phyloP scores from a whole-genome alignment of 2,888 invertebrate species.

The Xanthorhoe designata region DNA sequence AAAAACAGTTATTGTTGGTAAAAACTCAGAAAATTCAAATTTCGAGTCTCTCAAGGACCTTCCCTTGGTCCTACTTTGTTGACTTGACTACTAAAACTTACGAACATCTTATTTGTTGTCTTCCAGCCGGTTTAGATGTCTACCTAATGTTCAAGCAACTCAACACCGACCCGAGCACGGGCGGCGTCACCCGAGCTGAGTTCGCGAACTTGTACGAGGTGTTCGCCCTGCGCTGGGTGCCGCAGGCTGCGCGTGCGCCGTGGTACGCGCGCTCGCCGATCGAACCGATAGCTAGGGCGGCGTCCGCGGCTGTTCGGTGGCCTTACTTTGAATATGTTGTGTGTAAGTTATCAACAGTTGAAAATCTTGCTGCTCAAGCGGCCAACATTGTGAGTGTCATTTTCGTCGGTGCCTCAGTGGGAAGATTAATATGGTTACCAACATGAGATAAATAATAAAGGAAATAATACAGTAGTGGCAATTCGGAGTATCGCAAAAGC shows the following conservation, averaged over 20 bases:
- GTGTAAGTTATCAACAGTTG: constrained; percentile 78
- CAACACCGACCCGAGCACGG: constrained; percentile 81
- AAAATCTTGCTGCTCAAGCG: too few relatives aligned
- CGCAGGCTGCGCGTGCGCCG: constrained; percentile 88
- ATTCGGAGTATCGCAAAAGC: too few relatives aligned
- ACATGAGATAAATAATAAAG: too few relatives aligned
- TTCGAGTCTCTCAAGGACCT: constrained; percentile 18
- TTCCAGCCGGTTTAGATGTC: constrained; percentile 88
- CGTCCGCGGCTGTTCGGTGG: constrained; percentile 88
- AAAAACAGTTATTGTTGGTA: not conserved
- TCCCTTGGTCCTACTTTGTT: constrained; percentile 6
- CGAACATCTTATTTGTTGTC: not conserved
- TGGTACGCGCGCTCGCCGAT: constrained; percentile 88
- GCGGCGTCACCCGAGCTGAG: constrained; percentile 89
- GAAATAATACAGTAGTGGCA: too few relatives aligned
- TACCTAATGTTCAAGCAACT: constrained; percentile 93
- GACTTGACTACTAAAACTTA: not conserved
- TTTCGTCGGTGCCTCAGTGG: too few relatives aligned
- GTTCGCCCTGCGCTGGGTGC: constrained; percentile 90
- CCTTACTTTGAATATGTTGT: constrained; percentile 90
- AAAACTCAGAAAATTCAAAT: not conserved
- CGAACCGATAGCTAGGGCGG: constrained; percentile 86
- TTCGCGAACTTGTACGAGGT: constrained; percentile 88
- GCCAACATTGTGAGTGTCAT: too few relatives aligned
- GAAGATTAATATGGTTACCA: too few relatives aligned